Base-by-base conservation (phyloP, 2,888 invertebrate species). In the Acanthococcus lagerstroemiae region DNA sequence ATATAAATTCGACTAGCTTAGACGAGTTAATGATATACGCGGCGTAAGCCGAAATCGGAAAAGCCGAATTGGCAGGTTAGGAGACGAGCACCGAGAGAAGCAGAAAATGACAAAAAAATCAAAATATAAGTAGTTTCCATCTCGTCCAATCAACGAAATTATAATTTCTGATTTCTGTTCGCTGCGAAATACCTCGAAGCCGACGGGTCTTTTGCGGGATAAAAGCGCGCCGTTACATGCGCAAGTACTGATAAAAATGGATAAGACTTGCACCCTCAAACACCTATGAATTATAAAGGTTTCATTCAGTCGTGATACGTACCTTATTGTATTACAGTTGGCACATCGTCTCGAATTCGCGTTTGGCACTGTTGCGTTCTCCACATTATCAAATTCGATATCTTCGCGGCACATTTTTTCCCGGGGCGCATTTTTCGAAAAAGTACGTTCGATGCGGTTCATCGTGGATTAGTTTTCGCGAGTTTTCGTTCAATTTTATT, bases 281-380 rank as follows among this genome's bases (percentile, higher is more conserved):
- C 63, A 63, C 50, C 63, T 63, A 54, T 63, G 63, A 63, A 63
- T 63, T 63, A 63, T 60, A 63, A 63, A 37, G 63, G 37, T 63
- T 63, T 63, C 63, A 63, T 63, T 63, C 63, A 63, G 63, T 63
- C 63, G 52, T 54, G 54, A 44, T 54, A 63, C 52, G 54, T 27
- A 58, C 58, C 58, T 58, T 58, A 58, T 63, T 50, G 30, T 44
- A 37, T 50, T 54, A 52, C 63, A 54, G 54, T 24, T 52, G 30
- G 54, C 52, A 24, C 24, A 22, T 24, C 24, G 37, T 22, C 52
- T 52, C n/a, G 4, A 9, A 22, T 22, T 22, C 24, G 15, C 52
- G 19, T 52, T 52, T 63, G 52, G 45, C 52, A 48, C 63, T 52
- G 63, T 52, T 63, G 63, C 52, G 52, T 52, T 24, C 15, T 21